These are phyloP conservation scores for Holcopasites calliopsidis DNA, from an alignment of 1,140 invertebrate species.

Conservation along the genomic window DNA sequence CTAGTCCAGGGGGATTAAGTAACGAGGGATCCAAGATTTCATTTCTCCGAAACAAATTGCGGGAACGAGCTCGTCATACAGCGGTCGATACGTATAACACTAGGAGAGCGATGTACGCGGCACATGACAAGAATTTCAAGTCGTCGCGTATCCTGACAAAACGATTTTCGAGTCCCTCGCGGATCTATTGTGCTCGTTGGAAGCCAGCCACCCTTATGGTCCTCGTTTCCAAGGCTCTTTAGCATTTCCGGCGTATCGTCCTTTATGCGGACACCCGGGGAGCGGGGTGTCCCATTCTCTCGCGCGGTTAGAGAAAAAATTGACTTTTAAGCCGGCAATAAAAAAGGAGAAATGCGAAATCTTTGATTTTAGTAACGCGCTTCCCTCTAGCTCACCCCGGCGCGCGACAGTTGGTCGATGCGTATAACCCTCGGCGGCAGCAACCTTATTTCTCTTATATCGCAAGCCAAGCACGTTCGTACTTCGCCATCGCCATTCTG, in stretches of 20 bases:
- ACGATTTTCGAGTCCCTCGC: constrained; percentile 70
- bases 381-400: constrained; percentile 31
- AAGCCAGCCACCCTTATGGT: constrained; percentile 35
- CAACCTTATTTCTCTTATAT: constrained; percentile 73
- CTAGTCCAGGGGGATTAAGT: background rate
- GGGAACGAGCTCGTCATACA: constrained; percentile 63
- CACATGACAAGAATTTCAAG: constrained; percentile 73
- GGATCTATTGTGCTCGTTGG: constrained; percentile 53
- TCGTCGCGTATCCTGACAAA: constrained; percentile 60
- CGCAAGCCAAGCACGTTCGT: constrained; percentile 75
- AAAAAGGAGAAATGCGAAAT: constrained; percentile 76
- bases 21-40: background rate
- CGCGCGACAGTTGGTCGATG: constrained; percentile 76
- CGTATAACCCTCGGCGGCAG: constrained; percentile 71
- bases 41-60: constrained; percentile 69
- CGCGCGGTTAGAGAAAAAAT: constrained; percentile 66
- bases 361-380: constrained; percentile 67
- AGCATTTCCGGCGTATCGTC: constrained; percentile 61
- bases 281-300: background rate
- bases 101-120: constrained; percentile 66
- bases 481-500: constrained; percentile 62
- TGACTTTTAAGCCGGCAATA: constrained; percentile 79
- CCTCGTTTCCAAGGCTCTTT: constrained; percentile 54
- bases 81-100: constrained; percentile 45
- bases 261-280: constrained; percentile 52